Conservation (phyloP, 2,888 invertebrate genomes). For the Noctua fimbriata region DNA sequence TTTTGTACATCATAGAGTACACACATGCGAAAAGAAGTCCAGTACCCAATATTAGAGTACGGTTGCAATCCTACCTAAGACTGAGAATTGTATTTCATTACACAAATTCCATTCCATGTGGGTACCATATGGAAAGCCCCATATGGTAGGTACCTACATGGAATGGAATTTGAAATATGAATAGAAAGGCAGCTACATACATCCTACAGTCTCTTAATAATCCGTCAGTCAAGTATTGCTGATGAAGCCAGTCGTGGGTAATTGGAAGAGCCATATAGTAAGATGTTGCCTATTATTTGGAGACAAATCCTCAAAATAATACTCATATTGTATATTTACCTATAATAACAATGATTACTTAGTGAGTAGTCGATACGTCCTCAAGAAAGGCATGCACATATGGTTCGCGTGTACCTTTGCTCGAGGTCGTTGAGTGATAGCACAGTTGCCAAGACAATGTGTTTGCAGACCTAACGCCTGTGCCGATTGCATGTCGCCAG, state of each 20-base stretch:
- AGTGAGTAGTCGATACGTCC: conserved; percentile 12
- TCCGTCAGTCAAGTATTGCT: background rate
- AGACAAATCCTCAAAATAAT: background rate
- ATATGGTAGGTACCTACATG: too few species aligned
- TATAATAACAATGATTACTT: background rate
- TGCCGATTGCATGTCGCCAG: conserved; percentile 11
- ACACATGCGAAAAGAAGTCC: background rate
- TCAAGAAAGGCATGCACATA: conserved; percentile 36
- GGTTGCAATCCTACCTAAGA: background rate
- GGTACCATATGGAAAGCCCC: too few species aligned
- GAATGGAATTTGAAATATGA: too few species aligned
- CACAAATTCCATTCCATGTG: background rate
- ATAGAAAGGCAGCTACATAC: background rate
- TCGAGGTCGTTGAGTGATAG: conserved; percentile 52
- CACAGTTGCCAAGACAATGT: conserved; percentile 47
- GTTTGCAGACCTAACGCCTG: conserved; percentile 21
- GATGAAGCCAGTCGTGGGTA: background rate
- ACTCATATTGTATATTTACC: background rate
- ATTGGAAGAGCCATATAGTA: background rate
- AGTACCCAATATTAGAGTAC: background rate
- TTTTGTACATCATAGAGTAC: background rate
- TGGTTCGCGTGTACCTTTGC: conserved; percentile 22
- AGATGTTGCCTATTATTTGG: background rate
- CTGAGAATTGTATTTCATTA: background rate
- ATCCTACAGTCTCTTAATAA: background rate